These are phyloP conservation scores for Mesorhabditis spiculigera DNA, from an alignment of 2,888 invertebrate species.

Conservation along the genomic window DNA sequence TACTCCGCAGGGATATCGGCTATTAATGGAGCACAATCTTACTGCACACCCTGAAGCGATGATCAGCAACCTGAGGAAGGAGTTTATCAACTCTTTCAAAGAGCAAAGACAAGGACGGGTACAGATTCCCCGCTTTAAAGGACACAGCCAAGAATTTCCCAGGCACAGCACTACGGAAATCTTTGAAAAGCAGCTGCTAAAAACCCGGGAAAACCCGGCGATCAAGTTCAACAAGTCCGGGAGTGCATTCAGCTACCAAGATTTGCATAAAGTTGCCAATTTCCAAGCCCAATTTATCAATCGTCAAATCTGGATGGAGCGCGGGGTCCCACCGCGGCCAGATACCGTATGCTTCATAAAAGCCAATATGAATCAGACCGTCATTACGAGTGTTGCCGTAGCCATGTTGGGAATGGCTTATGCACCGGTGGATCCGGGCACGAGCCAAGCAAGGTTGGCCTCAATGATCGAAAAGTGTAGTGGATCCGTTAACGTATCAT, in stretches of 20 bases:
- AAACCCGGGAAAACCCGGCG: neutral
- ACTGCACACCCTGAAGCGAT: conserved; percentile 20
- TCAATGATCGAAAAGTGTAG: neutral
- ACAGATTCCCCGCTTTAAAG: neutral
- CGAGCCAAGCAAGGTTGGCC: conserved; percentile 24
- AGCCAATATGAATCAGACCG: conserved; percentile 14
- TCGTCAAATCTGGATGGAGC: neutral
- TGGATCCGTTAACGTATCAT: neutral
- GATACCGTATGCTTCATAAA: conserved; percentile 26
- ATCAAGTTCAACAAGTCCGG: neutral
- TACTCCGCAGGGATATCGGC: conserved; percentile 22
- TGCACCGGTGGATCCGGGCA: conserved; percentile 35
- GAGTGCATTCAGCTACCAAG: conserved; percentile 8
- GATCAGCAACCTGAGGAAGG: conserved; percentile 23
- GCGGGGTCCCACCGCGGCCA: conserved; percentile 9
- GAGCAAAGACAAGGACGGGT: too few relatives aligned
- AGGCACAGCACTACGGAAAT: neutral
- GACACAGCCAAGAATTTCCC: neutral
- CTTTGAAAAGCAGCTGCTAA: neutral
- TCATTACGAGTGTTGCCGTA: conserved; percentile 26
- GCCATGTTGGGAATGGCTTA: conserved; percentile 28
- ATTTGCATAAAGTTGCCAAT: conserved; percentile 11
- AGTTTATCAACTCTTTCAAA: neutral
- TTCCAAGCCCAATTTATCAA: neutral
- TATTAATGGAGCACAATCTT: conserved; percentile 41